These are phyloP conservation scores for Cryptoprocta ferox DNA, from an alignment of 2,797 vertebrate genomes.

Conservation along the genomic window DNA sequence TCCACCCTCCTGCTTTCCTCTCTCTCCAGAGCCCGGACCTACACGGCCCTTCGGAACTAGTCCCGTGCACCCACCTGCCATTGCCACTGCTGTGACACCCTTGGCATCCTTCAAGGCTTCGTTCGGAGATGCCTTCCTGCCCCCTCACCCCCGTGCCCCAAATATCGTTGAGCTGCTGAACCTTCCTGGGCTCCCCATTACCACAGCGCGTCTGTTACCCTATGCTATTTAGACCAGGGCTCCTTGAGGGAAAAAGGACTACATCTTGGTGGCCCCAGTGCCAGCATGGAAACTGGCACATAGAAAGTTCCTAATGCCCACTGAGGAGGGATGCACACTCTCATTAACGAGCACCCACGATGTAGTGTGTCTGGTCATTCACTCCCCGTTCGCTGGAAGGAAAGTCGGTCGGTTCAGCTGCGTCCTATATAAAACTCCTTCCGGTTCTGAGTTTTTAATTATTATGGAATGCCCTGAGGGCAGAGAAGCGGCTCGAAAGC, in stretches of 20 bases:
- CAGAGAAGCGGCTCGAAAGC: slow-evolving; percentile 4
- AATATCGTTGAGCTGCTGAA: not conserved
- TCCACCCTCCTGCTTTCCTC: not conserved
- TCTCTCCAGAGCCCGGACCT: not conserved
- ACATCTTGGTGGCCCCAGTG: not conserved
- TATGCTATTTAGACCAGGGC: not conserved
- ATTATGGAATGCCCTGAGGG: slow-evolving; percentile 32
- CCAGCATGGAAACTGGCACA: not conserved
- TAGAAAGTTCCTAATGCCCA: not conserved
- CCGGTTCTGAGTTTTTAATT: slow-evolving; percentile 44
- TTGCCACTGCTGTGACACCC: not conserved
- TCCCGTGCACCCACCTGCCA: not conserved
- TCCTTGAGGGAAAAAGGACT: not conserved
- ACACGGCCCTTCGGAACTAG: not conserved
- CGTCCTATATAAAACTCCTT: slow-evolving; percentile 1
- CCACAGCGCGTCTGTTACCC: not conserved
- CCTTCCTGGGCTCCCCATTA: not conserved
- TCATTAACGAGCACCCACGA: not conserved
- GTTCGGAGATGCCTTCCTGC: not conserved
- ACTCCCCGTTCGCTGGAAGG: not conserved
- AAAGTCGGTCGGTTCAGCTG: slow-evolving; percentile 23
- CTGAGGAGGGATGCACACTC: not conserved
- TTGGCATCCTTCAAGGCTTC: not conserved
- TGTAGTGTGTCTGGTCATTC: not conserved
- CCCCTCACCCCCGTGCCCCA: too few species aligned